Evolutionary conservation across 1,140 invertebrate genomes (phyloP), one percentile per base, ranked within the genome.

Genomic region (Drosophila virilis): DNA sequence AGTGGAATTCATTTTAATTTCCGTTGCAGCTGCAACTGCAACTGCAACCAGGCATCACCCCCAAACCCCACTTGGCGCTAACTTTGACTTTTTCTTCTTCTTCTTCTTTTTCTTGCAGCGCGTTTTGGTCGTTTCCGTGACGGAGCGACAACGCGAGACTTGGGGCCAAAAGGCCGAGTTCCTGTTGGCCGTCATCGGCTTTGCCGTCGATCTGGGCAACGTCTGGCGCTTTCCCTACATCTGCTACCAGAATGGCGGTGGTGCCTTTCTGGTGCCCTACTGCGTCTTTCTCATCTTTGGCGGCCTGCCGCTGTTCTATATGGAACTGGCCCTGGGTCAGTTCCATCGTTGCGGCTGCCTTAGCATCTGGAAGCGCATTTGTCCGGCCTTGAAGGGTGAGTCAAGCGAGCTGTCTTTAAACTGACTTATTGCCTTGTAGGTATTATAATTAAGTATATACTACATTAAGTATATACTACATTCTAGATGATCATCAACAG

Each of bases 361-460:
- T 28, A 97, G 97, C n/a, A 96, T 98, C 51, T 98, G 98, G 97
- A 97, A 96, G 75, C 94, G 97, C 78, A 98, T 99, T 80, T 99
- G 98, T 93, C 98, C 98, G 0, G 96, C 98, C 35, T 95, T 99
- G 33, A 99, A 99, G 96, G 98, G 98, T 98, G 93, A 94, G 91
- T 8, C 13, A 58, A 42, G 10, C 17, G 9, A 58, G 22, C 22
- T 22, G 2, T 22, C 22, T 22, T 28, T 28, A 22, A 22, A 28
- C 3, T 5, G 22, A 5, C 22, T 5, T 28, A 5, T 28, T 28
- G 22, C 3, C 22, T 28, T 28, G 22, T 5, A 28, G 22, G 22
- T 22, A 22, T 22, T 22, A 22, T 1, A 0, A 22, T 22, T 22
- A 22, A 22, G 22, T 22, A 22, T 22, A n/a, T n/a, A n/a, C n/a